These are phyloP conservation scores for Lethocerus indicus DNA, from an alignment of 1,140 invertebrate species.

Conservation along the genomic window DNA sequence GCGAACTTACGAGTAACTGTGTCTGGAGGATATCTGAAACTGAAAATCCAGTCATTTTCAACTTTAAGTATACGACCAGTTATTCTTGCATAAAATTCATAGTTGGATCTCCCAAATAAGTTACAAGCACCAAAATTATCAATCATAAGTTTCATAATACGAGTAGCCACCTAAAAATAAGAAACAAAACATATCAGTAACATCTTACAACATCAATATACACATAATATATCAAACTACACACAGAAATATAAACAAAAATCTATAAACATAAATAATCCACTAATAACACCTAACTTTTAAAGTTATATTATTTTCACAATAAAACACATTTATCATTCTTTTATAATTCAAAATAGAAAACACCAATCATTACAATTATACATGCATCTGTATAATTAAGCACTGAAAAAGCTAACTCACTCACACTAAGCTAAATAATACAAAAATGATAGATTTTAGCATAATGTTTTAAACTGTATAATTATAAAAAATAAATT, in stretches of 20 bases:
- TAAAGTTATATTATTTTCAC: too few relatives aligned
- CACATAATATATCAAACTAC: conserved; percentile 4
- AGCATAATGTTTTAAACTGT: conserved; percentile 16
- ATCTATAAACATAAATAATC: too few relatives aligned
- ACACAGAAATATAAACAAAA: too few relatives aligned
- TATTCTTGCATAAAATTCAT: conserved; percentile 91
- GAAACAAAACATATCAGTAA: conserved; percentile 7
- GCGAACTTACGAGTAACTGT: conserved; percentile 52
- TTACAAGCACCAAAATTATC: conserved; percentile 92
- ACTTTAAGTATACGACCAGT: conserved; percentile 83
- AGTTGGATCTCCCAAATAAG: conserved; percentile 89
- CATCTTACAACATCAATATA: not conserved
- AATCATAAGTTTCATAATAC: conserved; percentile 89
- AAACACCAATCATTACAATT: too few relatives aligned
- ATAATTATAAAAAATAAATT: conserved; percentile 4
- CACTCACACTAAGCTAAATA: too few relatives aligned
- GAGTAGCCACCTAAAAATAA: conserved; percentile 59
- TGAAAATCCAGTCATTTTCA: conserved; percentile 88
- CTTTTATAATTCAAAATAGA: not conserved
- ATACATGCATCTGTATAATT: too few relatives aligned
- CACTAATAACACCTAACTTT: too few relatives aligned
- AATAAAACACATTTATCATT: not conserved
- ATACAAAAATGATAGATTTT: too few relatives aligned
- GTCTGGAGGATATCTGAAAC: conserved; percentile 77
- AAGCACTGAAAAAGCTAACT: too few relatives aligned